Evolutionary conservation across 2,797 vertebrate genomes (phyloP).

Genomic region (Meda fulgida): DNA sequence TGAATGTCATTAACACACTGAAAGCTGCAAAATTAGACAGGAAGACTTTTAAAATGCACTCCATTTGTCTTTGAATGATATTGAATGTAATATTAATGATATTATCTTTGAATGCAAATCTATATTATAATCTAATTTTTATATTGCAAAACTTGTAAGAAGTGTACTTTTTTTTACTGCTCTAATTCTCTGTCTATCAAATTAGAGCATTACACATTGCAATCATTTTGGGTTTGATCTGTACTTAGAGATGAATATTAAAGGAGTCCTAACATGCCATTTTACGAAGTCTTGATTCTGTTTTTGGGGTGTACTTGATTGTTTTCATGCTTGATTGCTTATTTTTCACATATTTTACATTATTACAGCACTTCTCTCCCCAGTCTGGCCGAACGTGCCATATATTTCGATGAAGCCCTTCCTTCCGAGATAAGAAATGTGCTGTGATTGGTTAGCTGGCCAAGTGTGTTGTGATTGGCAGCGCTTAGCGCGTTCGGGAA

Average conservation of each 20-base stretch:
- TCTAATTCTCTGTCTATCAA: neutral
- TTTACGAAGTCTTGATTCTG: too few relatives aligned
- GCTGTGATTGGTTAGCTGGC: too few relatives aligned
- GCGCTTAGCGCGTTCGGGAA: too few relatives aligned
- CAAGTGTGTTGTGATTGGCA: too few relatives aligned
- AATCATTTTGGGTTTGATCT: neutral
- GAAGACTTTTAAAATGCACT: neutral
- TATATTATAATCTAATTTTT: neutral
- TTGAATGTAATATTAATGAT: neutral
- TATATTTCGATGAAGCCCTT: too few relatives aligned
- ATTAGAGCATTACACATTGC: neutral
- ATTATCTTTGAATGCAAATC: neutral
- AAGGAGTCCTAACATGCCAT: neutral
- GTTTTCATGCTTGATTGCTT: too few relatives aligned
- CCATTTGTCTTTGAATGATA: neutral
- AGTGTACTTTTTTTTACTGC: neutral
- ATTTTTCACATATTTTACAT: too few relatives aligned
- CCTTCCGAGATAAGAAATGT: too few relatives aligned
- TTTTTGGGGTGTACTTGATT: too few relatives aligned
- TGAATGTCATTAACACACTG: slow-evolving; percentile 21
- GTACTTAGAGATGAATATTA: neutral
- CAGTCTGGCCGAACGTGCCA: too few relatives aligned
- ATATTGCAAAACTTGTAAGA: neutral
- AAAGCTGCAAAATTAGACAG: neutral
- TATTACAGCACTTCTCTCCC: too few relatives aligned